phyloP scores from a whole-genome alignment of 2,888 invertebrate species.

The Leptinotarsa peninsularis region DNA sequence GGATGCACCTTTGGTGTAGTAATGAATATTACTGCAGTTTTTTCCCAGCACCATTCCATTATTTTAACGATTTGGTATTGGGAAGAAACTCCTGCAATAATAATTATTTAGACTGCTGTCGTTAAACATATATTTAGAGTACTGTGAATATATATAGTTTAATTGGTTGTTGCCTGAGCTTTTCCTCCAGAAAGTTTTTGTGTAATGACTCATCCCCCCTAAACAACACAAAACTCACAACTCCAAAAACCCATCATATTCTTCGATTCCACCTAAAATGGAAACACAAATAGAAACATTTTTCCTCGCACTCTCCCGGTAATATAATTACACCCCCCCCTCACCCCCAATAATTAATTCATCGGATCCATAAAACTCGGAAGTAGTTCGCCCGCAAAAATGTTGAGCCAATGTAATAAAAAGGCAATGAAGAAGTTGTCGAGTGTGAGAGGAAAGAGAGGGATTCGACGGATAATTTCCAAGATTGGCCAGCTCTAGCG shows the following conservation, averaged over 20 bases:
- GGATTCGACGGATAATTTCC: conserved; percentile 38
- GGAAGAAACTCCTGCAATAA: too few relatives aligned
- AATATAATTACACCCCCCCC: conserved; percentile 26
- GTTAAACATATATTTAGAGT: too few relatives aligned
- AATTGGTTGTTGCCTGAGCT: too few relatives aligned
- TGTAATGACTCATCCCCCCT: too few relatives aligned
- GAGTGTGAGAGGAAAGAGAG: conserved; percentile 32
- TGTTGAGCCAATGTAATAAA: conserved; percentile 37
- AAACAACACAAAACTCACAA: background rate
- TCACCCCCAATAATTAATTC: conserved; percentile 34
- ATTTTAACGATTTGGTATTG: too few relatives aligned
- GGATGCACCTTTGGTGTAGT: too few relatives aligned
- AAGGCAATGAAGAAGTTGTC: conserved; percentile 41
- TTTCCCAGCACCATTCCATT: too few relatives aligned
- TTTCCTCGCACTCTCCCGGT: conserved; percentile 10
- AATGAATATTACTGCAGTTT: too few relatives aligned
- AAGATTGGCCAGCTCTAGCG: conserved; percentile 30
- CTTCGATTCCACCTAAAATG: background rate
- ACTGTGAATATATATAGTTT: too few relatives aligned
- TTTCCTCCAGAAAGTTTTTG: too few relatives aligned
- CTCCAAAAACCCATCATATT: background rate
- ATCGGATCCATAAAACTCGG: conserved; percentile 38
- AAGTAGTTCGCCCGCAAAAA: conserved; percentile 38
- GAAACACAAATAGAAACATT: background rate
- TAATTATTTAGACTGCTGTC: too few relatives aligned